Evolutionary conservation across 2,888 invertebrate genomes (phyloP).

Genomic region (Gastracanthus pulcherrimus): DNA sequence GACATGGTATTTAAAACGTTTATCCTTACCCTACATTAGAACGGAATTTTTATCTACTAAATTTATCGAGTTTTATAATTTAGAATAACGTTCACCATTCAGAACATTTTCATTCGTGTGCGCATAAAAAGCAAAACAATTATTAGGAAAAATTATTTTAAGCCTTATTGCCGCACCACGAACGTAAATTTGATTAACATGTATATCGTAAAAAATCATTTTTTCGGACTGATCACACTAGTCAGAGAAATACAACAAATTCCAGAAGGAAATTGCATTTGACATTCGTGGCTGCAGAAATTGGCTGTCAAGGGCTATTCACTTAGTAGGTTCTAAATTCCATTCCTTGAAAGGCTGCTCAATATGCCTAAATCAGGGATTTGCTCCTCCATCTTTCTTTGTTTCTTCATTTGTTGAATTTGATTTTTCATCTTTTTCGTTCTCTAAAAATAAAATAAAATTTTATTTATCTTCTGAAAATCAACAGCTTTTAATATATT

Average conservation of each 20-base stretch:
- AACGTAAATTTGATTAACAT: constrained; percentile 11
- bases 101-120: constrained; percentile 37
- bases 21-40: constrained; percentile 28
- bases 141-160: constrained; percentile 16
- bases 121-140: constrained; percentile 28
- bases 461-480: background rate
- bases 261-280: constrained; percentile 8
- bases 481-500: background rate
- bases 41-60: constrained; percentile 18
- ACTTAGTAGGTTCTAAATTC: constrained; percentile 48
- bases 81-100: constrained; percentile 30
- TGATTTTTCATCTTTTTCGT: constrained; percentile 82
- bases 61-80: constrained; percentile 21
- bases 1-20: constrained; percentile 30
- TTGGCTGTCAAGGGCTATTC: constrained; percentile 32
- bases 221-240: constrained; percentile 3
- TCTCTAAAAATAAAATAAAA: constrained; percentile 77
- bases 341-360: constrained; percentile 55
- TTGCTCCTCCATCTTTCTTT: constrained; percentile 83
- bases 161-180: constrained; percentile 25
- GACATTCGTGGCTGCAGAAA: constrained; percentile 25
- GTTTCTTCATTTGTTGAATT: constrained; percentile 82
- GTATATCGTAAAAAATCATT: constrained; percentile 15
- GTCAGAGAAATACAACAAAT: background rate
- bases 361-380: constrained; percentile 80